A percentile compares a stretch with the other conserved stretches of the same genome.
Evolutionary conservation across 2,797 vertebrate species (phyloP).

Genomic region (Syndactyla subalaris): DNA sequence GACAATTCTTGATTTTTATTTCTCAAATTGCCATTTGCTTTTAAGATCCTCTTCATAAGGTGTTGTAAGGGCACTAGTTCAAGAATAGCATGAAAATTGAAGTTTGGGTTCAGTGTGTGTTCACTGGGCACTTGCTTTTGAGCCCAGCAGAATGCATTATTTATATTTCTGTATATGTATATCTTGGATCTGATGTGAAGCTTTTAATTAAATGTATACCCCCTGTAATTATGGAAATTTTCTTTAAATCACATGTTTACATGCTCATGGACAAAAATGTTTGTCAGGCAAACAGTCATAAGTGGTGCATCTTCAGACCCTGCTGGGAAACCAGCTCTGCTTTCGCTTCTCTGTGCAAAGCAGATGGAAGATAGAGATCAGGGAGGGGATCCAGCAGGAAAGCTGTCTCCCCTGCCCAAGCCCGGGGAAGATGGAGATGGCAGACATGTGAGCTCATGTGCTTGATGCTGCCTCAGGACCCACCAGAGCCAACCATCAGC

Average conservation of each 20-base stretch:
- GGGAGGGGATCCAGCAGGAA: not conserved
- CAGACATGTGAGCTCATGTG: not conserved
- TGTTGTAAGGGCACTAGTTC: not conserved
- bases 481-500: fast-evolving
- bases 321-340: not conserved
- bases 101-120: not conserved
- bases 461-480: not conserved
- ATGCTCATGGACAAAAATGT: not conserved
- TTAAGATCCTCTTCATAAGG: not conserved
- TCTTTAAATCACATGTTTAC: constrained; percentile 16
- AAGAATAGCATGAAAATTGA: not conserved
- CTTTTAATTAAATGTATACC: constrained; percentile 28
- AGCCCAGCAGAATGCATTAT: not conserved
- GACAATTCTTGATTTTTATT: not conserved
- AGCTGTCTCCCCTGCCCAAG: not conserved
- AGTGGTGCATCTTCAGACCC: not conserved
- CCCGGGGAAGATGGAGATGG: not conserved
- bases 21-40: not conserved
- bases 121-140: not conserved
- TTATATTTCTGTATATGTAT: not conserved
- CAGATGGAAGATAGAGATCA: not conserved
- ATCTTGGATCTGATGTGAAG: not conserved
- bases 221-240: constrained; percentile 22
- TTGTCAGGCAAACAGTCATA: not conserved
- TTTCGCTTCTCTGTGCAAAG: not conserved